These are phyloP conservation scores for Calcarius ornatus DNA, from an alignment of 2,113 vertebrate genomes.

Conservation along the genomic window DNA sequence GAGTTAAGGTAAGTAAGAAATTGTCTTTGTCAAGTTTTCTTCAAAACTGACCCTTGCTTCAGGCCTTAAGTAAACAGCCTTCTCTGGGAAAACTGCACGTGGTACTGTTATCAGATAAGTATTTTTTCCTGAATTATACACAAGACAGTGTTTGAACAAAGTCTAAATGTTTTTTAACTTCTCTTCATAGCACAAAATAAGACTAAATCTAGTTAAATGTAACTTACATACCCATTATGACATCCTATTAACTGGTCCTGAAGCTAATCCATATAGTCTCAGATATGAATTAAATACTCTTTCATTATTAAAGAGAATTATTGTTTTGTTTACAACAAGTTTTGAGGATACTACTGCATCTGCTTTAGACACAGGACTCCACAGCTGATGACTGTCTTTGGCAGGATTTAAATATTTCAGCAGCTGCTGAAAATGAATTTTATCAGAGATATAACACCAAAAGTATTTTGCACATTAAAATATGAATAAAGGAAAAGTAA, in stretches of 20 bases:
- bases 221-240: background rate
- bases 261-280: background rate
- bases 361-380: background rate
- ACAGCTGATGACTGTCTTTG: background rate
- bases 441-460: background rate
- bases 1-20: background rate
- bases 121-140: background rate
- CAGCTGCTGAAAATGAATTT: background rate
- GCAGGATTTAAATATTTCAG: background rate
- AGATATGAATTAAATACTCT: background rate
- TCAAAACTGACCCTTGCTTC: background rate
- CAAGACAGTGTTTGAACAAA: background rate
- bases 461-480: background rate
- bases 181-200: background rate
- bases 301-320: background rate
- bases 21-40: background rate
- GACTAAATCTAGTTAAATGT: background rate
- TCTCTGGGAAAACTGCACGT: conserved; percentile 5
- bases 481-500: background rate
- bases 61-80: conserved; percentile 22
- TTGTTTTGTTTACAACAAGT: background rate
- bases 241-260: background rate
- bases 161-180: background rate
- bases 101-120: background rate
- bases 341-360: background rate